Base-by-base conservation (phyloP, 1,140 invertebrate genomes). In the Habropoda laboriosa region DNA sequence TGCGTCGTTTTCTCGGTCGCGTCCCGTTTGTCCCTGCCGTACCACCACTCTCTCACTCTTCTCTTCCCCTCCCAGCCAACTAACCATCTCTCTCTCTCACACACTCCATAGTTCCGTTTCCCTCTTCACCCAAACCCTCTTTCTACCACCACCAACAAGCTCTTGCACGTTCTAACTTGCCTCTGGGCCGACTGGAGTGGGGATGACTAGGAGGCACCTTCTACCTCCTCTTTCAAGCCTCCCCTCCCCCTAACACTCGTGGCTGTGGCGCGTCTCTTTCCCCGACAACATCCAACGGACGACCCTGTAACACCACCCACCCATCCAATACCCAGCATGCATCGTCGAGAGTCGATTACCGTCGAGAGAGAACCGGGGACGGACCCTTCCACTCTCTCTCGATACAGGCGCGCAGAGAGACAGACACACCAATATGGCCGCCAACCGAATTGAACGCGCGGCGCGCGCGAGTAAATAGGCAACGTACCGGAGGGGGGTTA, bases 1-100 rank as follows among this genome's bases (percentile, higher is more conserved):
- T 73, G 79, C 82, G 80, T 80, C 79, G 78, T 85, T 85, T 84
- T 85, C 83, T 85, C 83, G 82, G 82, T 84, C 83, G 82, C 82
- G 83, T 66, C 81, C 55, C 78, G 81, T 80, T 85, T 80, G 81
- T 83, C 81, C 77, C 77, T 71, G 83, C 80, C 81, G 40, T 64
- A 40, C 42, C 72, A 77, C 67, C 64, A n/a, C n/a, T n/a, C n/a
- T n/a, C n/a, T n/a, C n/a, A n/a, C n/a, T 32, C 75, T 38, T 49
- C 12, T 18, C 51, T 24, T 13, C 40, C 58, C 64, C 55, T 75
- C 32, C 24, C 35, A n/a, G 4, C 66, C 13, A 5, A 16, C 21
- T 61, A 42, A 35, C 45, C 45, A 66, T 45, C 40, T 49, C 38
- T 10, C 24, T 35, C 12, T 30, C 18, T 49, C 51, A n/a, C 12